Evolutionary conservation across 2,888 invertebrate species (phyloP).

Genomic region (Eupithecia dodoneata): DNA sequence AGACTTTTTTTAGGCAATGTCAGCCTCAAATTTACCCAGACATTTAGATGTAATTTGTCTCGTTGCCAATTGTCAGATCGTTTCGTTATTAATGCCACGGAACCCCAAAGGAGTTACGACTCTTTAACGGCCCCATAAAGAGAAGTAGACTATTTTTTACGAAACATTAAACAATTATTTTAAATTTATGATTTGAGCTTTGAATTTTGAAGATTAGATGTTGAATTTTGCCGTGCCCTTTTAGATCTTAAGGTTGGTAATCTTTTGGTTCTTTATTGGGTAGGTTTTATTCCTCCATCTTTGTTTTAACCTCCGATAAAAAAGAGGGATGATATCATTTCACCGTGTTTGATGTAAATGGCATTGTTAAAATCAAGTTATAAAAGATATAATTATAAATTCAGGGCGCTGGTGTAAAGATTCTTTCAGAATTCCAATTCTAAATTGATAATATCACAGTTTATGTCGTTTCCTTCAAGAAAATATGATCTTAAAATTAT

Average conservation of each 20-base stretch:
- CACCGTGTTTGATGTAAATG: background rate
- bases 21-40: background rate
- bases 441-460: no score
- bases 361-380: no score
- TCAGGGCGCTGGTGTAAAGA: no score
- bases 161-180: constrained; percentile 44
- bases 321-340: background rate
- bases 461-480: no score
- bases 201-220: constrained; percentile 17
- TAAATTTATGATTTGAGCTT: constrained; percentile 38
- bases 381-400: no score
- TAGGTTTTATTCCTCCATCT: background rate
- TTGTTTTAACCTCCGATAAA: background rate
- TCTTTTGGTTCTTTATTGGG: background rate
- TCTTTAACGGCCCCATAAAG: constrained; percentile 44
- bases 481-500: background rate
- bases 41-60: constrained; percentile 17
- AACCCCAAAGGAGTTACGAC: constrained; percentile 32
- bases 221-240: background rate
- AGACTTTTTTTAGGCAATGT: background rate
- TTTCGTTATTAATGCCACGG: constrained; percentile 25
- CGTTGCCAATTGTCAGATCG: constrained; percentile 11
- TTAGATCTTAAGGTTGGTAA: background rate
- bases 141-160: constrained; percentile 44
- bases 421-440: background rate